phyloP scores from a whole-genome alignment of 2,888 invertebrate genomes.

The Trissolcus japonicus region DNA sequence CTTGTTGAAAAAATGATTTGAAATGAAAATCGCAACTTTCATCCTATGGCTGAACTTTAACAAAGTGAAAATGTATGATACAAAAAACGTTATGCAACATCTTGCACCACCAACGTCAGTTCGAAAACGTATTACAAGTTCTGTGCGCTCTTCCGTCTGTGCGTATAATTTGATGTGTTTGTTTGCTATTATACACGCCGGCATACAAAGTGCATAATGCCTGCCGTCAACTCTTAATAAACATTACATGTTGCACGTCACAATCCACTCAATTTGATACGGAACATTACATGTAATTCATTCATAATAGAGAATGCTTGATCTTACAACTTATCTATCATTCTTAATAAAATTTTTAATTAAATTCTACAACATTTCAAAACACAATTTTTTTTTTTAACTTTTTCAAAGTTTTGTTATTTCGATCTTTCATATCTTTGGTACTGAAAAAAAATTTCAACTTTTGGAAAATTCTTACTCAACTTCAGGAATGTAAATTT shows the following conservation, averaged over 20 bases:
- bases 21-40: no score
- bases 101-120: background rate
- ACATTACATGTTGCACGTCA: conserved; percentile 48
- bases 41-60: background rate
- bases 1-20: background rate
- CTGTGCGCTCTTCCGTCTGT: conserved; percentile 30
- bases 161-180: conserved; percentile 38
- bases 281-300: conserved; percentile 33
- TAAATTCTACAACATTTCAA: no score
- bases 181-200: conserved; percentile 27
- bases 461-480: no score
- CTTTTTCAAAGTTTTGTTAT: no score
- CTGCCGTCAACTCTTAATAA: conserved; percentile 50
- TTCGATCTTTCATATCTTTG: no score
- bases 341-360: background rate
- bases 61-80: background rate
- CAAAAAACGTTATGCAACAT: background rate
- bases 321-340: background rate
- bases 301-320: conserved; percentile 22
- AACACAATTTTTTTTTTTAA: no score
- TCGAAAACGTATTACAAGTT: conserved; percentile 7
- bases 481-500: no score
- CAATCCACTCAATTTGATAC: conserved; percentile 40
- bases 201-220: conserved; percentile 40
- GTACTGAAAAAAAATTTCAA: no score